phyloP scores from a whole-genome alignment of 2,888 invertebrate genomes.

The Agrochola macilenta region DNA sequence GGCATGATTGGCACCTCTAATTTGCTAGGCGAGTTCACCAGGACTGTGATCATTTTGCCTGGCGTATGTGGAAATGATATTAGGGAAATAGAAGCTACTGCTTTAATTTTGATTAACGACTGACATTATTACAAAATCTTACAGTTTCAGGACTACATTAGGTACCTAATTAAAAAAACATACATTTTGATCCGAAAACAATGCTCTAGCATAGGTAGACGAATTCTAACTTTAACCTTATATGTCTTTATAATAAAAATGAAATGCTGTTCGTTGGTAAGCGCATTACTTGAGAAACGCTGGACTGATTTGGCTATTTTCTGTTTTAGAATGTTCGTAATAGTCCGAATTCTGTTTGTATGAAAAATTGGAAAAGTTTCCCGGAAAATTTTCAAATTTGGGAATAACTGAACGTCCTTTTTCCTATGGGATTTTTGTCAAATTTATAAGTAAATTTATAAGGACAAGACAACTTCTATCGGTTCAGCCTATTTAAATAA shows the following conservation, averaged over 20 bases:
- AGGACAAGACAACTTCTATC: not conserved
- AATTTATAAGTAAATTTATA: no score
- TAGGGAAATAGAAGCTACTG: not conserved
- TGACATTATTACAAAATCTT: not conserved
- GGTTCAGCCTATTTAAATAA: no score
- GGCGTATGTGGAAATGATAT: not conserved
- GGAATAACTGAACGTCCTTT: not conserved
- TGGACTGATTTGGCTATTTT: not conserved
- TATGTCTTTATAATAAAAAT: no score
- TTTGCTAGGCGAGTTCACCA: constrained; percentile 35
- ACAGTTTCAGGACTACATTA: not conserved
- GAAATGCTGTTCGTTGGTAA: not conserved
- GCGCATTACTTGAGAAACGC: not conserved
- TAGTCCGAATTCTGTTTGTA: not conserved
- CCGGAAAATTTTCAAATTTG: not conserved
- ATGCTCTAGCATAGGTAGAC: not conserved
- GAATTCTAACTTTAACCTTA: not conserved
- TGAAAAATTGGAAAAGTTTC: not conserved
- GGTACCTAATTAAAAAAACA: not conserved
- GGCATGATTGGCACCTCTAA: constrained; percentile 45
- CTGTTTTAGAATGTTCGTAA: not conserved
- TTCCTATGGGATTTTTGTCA: not conserved
- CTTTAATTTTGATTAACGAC: not conserved
- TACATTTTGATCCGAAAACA: no score
- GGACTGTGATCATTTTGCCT: not conserved